Conservation (phyloP, 2,797 vertebrate species). For the Pampus argenteus region DNA sequence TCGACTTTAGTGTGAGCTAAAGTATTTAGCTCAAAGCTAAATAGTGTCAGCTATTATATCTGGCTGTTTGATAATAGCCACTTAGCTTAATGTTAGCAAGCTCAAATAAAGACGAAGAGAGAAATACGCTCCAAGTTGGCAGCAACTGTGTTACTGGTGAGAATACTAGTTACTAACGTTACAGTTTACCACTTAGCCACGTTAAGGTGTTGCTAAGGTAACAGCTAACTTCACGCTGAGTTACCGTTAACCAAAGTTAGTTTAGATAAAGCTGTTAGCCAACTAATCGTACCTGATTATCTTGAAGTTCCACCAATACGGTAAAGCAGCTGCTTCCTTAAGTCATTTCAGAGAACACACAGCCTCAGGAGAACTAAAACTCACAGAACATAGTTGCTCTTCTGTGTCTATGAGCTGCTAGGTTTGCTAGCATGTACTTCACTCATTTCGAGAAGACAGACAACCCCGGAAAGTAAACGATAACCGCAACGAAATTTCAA, state of each 20-base stretch:
- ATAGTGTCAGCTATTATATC: too few species aligned
- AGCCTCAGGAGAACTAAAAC: background rate
- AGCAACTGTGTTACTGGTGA: background rate
- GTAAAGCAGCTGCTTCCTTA: background rate
- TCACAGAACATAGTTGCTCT: background rate
- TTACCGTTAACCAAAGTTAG: constrained; percentile 11
- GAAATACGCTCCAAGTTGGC: background rate
- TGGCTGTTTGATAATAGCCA: background rate
- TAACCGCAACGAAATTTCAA: background rate
- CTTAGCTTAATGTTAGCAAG: background rate
- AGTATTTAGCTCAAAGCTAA: too few species aligned
- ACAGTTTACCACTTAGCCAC: background rate
- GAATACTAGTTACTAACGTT: accelerated
- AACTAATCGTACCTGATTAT: constrained; percentile 32
- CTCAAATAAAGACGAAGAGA: background rate
- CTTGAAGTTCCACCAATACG: background rate
- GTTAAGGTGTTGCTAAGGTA: background rate
- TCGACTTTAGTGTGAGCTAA: too few species aligned
- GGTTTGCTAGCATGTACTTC: constrained; percentile 22
- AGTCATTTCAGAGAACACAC: constrained; percentile 33
- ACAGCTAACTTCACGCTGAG: background rate
- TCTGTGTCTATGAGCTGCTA: background rate
- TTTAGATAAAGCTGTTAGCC: background rate
- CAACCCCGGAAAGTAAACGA: constrained; percentile 56
- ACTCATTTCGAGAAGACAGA: constrained; percentile 2